Conservation (phyloP, 2,797 vertebrate species). For the Siniperca undulata region DNA sequence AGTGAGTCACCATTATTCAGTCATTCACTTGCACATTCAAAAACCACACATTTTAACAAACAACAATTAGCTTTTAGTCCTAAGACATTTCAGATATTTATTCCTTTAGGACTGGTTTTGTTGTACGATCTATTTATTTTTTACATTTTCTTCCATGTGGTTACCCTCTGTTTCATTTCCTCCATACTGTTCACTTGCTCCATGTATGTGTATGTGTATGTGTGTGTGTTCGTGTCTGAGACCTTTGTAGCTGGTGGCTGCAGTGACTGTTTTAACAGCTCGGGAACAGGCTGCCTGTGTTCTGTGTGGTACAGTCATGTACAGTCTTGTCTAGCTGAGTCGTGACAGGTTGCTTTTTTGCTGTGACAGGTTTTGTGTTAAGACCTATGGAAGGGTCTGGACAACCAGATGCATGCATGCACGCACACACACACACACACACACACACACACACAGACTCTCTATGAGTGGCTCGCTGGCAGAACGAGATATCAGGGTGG, state of each 20-base stretch:
- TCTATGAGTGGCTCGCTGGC: conserved; percentile 35
- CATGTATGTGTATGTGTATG: background rate
- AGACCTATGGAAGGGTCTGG: conserved; percentile 79
- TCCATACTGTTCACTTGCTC: conserved; percentile 22
- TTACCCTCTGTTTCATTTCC: conserved; percentile 56
- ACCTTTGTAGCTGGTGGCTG: conserved; percentile 63
- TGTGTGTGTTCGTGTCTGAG: conserved; percentile 46
- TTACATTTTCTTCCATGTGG: conserved; percentile 21
- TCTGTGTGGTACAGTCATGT: conserved; percentile 68
- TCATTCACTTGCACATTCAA: conserved; percentile 67
- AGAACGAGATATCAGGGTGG: conserved; percentile 40
- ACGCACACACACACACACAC: conserved; percentile 23
- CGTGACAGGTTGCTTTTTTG: conserved; percentile 83
- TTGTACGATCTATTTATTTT: conserved; percentile 35
- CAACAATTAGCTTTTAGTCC: conserved; percentile 71
- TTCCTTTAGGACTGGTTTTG: conserved; percentile 32
- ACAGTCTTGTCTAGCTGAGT: conserved; percentile 75
- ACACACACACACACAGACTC: background rate
- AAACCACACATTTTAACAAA: conserved; percentile 77
- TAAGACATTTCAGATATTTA: conserved; percentile 36
- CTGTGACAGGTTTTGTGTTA: conserved; percentile 82
- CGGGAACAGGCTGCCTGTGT: conserved; percentile 71
- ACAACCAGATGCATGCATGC: conserved; percentile 23
- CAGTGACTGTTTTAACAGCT: conserved; percentile 68
- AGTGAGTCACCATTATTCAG: conserved; percentile 78